Evolutionary conservation across 1,140 invertebrate species (phyloP).

Genomic region (Danaus melanippus): DNA sequence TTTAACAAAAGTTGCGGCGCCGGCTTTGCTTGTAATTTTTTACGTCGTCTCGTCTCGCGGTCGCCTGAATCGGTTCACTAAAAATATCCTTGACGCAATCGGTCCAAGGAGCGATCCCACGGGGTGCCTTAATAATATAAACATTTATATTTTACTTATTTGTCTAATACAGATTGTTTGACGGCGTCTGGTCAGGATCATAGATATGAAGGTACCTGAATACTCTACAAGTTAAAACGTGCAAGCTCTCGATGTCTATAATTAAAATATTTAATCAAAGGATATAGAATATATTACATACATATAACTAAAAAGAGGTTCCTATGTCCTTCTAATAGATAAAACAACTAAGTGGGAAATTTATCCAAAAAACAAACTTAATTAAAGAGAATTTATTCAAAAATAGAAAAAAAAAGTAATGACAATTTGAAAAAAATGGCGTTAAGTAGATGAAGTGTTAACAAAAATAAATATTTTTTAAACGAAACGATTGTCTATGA

Average conservation of each 20-base stretch:
- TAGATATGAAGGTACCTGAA: conserved; percentile 5
- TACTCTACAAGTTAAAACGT: too few species aligned
- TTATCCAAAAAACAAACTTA: too few species aligned
- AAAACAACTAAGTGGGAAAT: too few species aligned
- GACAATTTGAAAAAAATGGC: too few species aligned
- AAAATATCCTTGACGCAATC: conserved; percentile 65
- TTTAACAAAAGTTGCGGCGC: conserved; percentile 27
- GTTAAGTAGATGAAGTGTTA: too few species aligned
- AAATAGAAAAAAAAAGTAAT: too few species aligned
- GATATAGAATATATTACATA: too few species aligned
- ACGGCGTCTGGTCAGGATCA: conserved; percentile 48
- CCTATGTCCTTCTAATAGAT: too few species aligned
- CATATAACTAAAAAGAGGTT: too few species aligned
- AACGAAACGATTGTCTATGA: conserved; percentile 1
- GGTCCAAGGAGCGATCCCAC: conserved; percentile 49
- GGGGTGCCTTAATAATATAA: conserved; percentile 57
- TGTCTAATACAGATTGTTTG: conserved; percentile 42
- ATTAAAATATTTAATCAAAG: neutral
- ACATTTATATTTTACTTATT: conserved; percentile 57
- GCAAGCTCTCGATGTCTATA: too few species aligned
- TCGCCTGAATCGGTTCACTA: conserved; percentile 38
- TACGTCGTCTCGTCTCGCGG: conserved; percentile 49
- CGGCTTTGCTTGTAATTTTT: conserved; percentile 52
- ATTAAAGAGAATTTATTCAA: too few species aligned
- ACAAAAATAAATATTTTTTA: too few species aligned